Conservation (phyloP, 1,140 invertebrate genomes). For the Pomacea maculata region DNA sequence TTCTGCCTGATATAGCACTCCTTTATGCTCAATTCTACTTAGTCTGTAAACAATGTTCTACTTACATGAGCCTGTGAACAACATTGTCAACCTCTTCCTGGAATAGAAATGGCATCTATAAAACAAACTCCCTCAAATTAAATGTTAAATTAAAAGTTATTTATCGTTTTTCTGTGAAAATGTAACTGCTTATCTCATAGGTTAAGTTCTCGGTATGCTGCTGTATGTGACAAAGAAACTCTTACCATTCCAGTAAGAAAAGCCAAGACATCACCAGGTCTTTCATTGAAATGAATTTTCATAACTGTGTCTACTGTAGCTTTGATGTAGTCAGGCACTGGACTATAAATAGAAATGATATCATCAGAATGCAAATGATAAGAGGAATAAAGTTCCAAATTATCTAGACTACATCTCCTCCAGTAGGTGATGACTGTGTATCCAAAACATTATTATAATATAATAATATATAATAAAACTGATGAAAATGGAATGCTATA, state of each 20-base stretch:
- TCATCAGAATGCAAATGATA: neutral
- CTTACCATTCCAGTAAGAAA: constrained; percentile 93
- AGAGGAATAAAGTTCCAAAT: no score
- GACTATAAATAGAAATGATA: constrained; percentile 70
- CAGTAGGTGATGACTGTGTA: no score
- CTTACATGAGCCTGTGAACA: constrained; percentile 57
- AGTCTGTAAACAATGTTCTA: constrained; percentile 20
- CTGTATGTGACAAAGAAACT: no score
- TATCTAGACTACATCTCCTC: no score
- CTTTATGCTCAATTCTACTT: constrained; percentile 29
- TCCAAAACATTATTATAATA: no score
- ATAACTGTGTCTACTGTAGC: constrained; percentile 86
- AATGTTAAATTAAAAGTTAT: neutral
- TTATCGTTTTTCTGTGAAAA: neutral
- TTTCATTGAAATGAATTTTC: constrained; percentile 87
- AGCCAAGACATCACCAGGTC: constrained; percentile 80
- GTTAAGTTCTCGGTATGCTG: no score
- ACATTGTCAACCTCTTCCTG: constrained; percentile 62
- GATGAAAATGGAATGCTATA: no score
- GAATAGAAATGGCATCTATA: constrained; percentile 27
- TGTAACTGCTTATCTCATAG: no score
- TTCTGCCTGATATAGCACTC: no score
- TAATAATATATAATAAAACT: no score
- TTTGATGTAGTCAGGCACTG: constrained; percentile 90
- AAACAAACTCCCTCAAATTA: neutral